phyloP scores from a whole-genome alignment of 1,140 invertebrate genomes.

The Adelges cooleyi region DNA sequence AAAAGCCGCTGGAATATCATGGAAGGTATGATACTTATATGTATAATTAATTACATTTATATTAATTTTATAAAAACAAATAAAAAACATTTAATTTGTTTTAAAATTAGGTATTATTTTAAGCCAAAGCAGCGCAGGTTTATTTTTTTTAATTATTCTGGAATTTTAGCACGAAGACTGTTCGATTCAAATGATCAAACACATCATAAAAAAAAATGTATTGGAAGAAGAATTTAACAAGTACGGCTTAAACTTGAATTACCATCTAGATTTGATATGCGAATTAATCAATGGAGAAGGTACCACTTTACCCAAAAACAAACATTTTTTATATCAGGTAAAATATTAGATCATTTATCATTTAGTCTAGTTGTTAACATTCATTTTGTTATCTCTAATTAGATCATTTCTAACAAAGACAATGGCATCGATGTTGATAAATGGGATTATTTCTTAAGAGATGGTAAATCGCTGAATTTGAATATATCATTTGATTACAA shows the following conservation, averaged over 20 bases:
- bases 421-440: conserved; percentile 60
- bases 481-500: conserved; percentile 32
- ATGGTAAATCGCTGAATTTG: conserved; percentile 38
- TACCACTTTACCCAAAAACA: conserved; percentile 29
- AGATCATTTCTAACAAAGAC: conserved; percentile 53
- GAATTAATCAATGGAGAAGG: conserved; percentile 39
- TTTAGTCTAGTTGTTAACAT: background rate
- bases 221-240: conserved; percentile 35
- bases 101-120: background rate
- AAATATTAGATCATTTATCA: conserved; percentile 5
- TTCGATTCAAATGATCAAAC: conserved; percentile 41
- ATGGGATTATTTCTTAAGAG: conserved; percentile 56
- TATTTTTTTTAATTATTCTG: background rate
- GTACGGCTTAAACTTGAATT: conserved; percentile 30
- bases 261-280: conserved; percentile 39
- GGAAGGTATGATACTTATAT: conserved; percentile 36
- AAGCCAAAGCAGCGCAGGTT: background rate
- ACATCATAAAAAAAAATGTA: conserved; percentile 39
- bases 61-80: background rate
- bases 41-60: background rate
- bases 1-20: conserved; percentile 35
- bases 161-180: conserved; percentile 42
- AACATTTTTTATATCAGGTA: conserved; percentile 41
- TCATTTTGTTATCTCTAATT: conserved; percentile 31
- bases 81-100: background rate